phyloP scores from a whole-genome alignment of 2,113 vertebrate species.

The Anarrhichthys ocellatus region DNA sequence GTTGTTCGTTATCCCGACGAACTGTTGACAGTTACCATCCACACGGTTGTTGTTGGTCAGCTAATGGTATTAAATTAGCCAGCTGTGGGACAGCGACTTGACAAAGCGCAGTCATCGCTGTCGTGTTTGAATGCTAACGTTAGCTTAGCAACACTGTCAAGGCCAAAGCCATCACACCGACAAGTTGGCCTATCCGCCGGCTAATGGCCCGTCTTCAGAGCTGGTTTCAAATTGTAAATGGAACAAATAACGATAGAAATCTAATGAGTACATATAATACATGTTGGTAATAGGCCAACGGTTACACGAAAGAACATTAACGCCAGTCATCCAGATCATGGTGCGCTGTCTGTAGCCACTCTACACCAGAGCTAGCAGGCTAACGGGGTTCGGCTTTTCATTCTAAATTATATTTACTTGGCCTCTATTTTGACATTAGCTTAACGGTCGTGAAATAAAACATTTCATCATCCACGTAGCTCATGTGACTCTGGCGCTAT shows the following conservation, averaged over 20 bases:
- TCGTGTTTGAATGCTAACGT: constrained; percentile 63
- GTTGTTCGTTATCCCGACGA: not conserved
- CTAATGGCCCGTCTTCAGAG: not conserved
- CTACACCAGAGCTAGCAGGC: constrained; percentile 34
- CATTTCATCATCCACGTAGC: no score
- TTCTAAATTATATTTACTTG: constrained; percentile 16
- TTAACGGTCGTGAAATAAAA: constrained; percentile 12
- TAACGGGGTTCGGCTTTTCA: constrained; percentile 47
- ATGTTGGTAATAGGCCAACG: not conserved
- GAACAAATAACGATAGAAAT: not conserved
- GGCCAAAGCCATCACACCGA: constrained; percentile 66
- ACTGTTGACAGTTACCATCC: constrained; percentile 9
- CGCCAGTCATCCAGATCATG: not conserved
- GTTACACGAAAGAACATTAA: not conserved
- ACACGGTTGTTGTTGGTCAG: not conserved
- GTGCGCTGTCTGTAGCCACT: not conserved
- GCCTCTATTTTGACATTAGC: constrained; percentile 9
- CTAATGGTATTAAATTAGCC: not conserved
- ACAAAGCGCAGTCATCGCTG: constrained; percentile 78
- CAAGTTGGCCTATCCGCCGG: constrained; percentile 45
- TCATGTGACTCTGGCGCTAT: not conserved
- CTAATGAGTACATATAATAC: rapidly evolving
- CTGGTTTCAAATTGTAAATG: not conserved
- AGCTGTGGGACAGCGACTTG: constrained; percentile 48
- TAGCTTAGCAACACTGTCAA: constrained; percentile 72